These are phyloP conservation scores for Heliconius ethilla DNA, from an alignment of 2,888 invertebrate species.

Conservation along the genomic window DNA sequence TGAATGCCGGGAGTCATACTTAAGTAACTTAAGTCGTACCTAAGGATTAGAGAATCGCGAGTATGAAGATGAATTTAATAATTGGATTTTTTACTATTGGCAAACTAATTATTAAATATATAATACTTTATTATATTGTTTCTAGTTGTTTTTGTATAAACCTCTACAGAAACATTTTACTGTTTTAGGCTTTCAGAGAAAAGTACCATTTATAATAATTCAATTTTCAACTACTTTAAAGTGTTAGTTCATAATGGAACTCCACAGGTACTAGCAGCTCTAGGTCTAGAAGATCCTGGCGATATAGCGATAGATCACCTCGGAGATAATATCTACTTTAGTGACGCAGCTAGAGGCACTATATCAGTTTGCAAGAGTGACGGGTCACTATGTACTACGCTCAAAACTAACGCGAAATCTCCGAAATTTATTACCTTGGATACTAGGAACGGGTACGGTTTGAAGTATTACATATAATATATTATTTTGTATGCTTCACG, in stretches of 20 bases:
- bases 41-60: too few relatives aligned
- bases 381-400: slow-evolving; percentile 84
- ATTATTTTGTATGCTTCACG: not conserved
- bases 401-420: slow-evolving; percentile 83
- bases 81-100: too few relatives aligned
- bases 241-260: not conserved
- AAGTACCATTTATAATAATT: too few relatives aligned
- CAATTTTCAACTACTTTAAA: not conserved
- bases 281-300: slow-evolving; percentile 87
- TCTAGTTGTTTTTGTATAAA: not conserved
- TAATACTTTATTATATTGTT: too few relatives aligned
- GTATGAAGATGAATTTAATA: too few relatives aligned
- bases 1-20: too few relatives aligned
- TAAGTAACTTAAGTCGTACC: too few relatives aligned
- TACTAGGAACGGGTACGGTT: slow-evolving; percentile 83
- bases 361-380: slow-evolving; percentile 89
- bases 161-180: not conserved
- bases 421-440: slow-evolving; percentile 87
- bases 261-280: slow-evolving; percentile 80
- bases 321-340: slow-evolving; percentile 91
- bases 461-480: not conserved
- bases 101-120: too few relatives aligned
- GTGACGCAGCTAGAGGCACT: slow-evolving; percentile 86
- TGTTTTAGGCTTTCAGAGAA: not conserved
- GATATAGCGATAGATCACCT: slow-evolving; percentile 90